phyloP scores from a whole-genome alignment of 2,113 vertebrate species.

The Cyprinus carpio region DNA sequence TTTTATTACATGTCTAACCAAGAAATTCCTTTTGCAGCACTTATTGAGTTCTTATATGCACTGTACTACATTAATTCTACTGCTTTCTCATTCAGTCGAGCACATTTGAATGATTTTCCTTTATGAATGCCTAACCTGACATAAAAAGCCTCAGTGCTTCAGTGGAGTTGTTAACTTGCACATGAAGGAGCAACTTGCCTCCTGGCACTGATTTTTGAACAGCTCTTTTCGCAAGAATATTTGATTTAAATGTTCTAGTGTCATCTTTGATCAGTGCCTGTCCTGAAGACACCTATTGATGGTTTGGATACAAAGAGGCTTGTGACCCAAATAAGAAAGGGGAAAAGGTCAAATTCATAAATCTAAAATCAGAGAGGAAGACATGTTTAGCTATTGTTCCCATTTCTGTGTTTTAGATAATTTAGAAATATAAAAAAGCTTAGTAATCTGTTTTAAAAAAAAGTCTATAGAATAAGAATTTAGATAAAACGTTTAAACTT shows the following conservation, averaged over 20 bases:
- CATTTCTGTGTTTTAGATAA: not conserved
- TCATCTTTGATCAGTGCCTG: not conserved
- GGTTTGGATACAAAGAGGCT: not conserved
- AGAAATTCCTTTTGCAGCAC: not conserved
- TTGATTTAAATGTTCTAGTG: not conserved
- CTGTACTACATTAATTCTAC: not conserved
- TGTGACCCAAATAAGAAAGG: not conserved
- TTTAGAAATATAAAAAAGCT: not conserved
- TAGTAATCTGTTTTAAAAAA: not conserved
- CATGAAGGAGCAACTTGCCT: not conserved
- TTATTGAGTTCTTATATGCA: not conserved
- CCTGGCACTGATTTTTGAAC: not conserved
- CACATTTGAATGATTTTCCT: not conserved
- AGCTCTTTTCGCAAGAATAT: not conserved
- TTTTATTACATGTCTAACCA: not conserved
- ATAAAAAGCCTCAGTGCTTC: constrained; percentile 12
- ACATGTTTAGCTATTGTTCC: not conserved
- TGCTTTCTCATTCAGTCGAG: not conserved
- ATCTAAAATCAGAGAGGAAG: not conserved
- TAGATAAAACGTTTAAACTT: not conserved
- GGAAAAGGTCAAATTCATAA: not conserved
- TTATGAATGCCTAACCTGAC: not conserved
- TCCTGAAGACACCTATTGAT: too few relatives aligned
- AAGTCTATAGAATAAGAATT: too few relatives aligned
- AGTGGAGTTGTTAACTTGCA: constrained; percentile 1